phyloP scores from a whole-genome alignment of 2,797 vertebrate genomes.

The Sitta carolinensis region DNA sequence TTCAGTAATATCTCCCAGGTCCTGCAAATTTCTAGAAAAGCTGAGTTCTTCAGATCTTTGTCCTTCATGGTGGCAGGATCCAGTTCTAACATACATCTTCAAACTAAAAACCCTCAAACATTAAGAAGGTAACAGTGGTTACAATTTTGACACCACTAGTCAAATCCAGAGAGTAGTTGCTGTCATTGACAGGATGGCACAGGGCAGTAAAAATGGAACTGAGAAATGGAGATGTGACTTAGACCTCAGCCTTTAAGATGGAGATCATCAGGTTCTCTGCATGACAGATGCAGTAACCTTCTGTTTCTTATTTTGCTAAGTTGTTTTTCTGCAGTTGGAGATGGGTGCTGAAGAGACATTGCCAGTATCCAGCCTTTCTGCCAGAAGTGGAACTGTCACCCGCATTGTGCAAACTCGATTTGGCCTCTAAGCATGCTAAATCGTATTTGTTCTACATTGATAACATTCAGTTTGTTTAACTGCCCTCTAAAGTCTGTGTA shows the following conservation, averaged over 20 bases:
- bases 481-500: background rate
- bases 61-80: background rate
- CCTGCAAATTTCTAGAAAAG: background rate
- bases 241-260: background rate
- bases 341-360: background rate
- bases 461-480: slow-evolving; percentile 11
- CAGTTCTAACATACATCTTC: background rate
- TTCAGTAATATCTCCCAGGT: background rate
- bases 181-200: background rate
- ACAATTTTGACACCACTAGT: background rate
- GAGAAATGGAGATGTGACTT: background rate
- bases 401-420: background rate
- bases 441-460: background rate
- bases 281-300: background rate
- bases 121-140: background rate
- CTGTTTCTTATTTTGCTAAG: background rate
- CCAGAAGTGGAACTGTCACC: background rate
- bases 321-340: background rate
- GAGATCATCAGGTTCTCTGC: background rate
- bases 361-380: background rate
- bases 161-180: background rate
- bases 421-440: background rate
- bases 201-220: background rate
- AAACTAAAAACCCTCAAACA: background rate
- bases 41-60: background rate